phyloP scores from a whole-genome alignment of 2,888 invertebrate species.

The Serripes groenlandicus region DNA sequence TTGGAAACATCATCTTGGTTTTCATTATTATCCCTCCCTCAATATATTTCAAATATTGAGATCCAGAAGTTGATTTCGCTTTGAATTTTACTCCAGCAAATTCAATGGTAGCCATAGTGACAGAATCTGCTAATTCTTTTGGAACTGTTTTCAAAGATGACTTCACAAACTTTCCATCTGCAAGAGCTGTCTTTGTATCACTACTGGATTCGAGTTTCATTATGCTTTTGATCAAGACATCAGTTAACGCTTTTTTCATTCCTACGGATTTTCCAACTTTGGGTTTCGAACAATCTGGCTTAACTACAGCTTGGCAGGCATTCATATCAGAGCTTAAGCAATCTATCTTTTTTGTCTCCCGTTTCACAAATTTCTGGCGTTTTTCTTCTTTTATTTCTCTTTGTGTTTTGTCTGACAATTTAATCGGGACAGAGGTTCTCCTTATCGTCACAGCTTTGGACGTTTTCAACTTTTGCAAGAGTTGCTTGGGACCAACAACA shows the following conservation, averaged over 20 bases:
- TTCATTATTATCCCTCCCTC: slow-evolving; percentile 6
- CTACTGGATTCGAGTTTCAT: no score
- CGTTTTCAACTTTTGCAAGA: slow-evolving; percentile 28
- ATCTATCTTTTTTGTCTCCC: neutral
- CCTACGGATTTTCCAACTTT: neutral
- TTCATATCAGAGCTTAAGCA: neutral
- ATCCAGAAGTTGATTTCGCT: neutral
- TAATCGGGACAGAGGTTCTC: slow-evolving; percentile 14
- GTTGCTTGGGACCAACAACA: slow-evolving; percentile 25
- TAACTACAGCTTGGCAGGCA: neutral
- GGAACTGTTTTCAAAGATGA: neutral
- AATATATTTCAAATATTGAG: slow-evolving; percentile 9
- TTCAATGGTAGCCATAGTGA: neutral
- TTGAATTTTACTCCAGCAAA: slow-evolving; percentile 18
- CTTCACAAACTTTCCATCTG: no score
- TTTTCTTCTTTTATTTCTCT: neutral
- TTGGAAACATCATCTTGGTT: slow-evolving; percentile 15
- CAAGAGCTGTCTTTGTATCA: no score
- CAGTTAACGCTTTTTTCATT: neutral
- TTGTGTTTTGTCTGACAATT: neutral
- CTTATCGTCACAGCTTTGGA: slow-evolving; percentile 52
- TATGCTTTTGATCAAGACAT: neutral
- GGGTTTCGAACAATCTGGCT: slow-evolving; percentile 12
- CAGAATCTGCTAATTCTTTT: neutral
- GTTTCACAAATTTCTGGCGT: neutral